Percentiles rank a stretch among this genome's conserved stretches.
Conservation (phyloP, 2,888 invertebrate species). For the Halictus quadricinctus region DNA sequence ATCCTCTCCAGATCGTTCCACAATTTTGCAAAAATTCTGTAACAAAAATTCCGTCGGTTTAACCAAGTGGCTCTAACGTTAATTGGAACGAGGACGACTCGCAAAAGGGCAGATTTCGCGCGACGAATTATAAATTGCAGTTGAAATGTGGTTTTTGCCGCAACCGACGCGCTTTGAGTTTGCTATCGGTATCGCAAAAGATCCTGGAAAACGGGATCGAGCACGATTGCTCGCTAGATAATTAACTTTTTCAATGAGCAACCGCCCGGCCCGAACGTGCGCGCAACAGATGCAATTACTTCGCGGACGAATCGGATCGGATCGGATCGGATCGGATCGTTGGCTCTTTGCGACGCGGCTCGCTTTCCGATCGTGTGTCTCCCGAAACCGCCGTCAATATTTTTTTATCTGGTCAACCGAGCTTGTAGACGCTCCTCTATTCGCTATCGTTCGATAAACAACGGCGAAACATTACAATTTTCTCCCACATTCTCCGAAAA, state of each 20-base stretch:
- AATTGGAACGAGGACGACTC: too few relatives aligned
- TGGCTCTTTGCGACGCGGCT: background rate
- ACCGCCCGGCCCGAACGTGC: background rate
- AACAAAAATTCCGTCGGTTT: too few relatives aligned
- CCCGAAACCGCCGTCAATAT: background rate
- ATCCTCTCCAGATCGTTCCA: background rate
- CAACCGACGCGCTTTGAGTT: background rate
- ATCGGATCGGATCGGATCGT: background rate
- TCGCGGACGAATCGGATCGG: background rate
- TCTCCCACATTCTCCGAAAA: too few relatives aligned
- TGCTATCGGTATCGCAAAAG: background rate
- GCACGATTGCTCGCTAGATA: background rate
- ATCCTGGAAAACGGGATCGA: background rate
- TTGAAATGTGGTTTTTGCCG: background rate
- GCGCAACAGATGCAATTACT: slow-evolving; percentile 7
- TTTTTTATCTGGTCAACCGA: background rate
- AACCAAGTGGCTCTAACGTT: too few relatives aligned
- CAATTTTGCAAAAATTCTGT: background rate
- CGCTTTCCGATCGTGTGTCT: background rate
- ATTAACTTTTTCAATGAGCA: slow-evolving; percentile 10
- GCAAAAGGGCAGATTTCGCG: too few relatives aligned
- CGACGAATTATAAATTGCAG: background rate
- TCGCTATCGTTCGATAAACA: too few relatives aligned
- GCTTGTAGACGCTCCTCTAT: background rate
- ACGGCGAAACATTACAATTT: background rate